Evolutionary conservation across 2,797 vertebrate species (phyloP), one percentile per base, ranked within the genome.

Genomic region (Paramormyrops hopkinsi): DNA sequence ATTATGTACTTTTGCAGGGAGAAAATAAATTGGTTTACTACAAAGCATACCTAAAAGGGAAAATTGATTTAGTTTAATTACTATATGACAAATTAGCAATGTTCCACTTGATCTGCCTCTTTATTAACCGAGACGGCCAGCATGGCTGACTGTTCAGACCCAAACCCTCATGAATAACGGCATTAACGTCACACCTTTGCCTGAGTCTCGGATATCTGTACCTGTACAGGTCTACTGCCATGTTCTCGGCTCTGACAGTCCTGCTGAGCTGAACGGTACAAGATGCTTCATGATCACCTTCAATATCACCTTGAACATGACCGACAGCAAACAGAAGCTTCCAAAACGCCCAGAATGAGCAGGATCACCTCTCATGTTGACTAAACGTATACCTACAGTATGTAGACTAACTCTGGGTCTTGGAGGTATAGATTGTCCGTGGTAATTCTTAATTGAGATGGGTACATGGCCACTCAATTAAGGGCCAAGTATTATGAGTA

Each of bases 1-100:
- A 89, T 82, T 82, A 44, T n/a, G 84, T 88, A 46, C 7, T 46
- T 87, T 88, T 5, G 29, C 48, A 85, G 33, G 33, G 22, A 86
- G 2, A 53, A 0, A 85, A 91, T 86, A 88, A 87, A 90, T 69
- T 88, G 54, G 12, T 87, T 88, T 90, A 90, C 90, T 89, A 91
- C 79, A 91, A 76, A 89, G 87, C 44, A 22, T 86, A 79, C 87
- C 65, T 86, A 82, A 51, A 50, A 41, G 76, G 19, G 53, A 29
- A 88, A 91, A 59, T 11, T 56, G n/a, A 88, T 46, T 53, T 76
- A 86, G 62, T 48, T 88, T 90, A 89, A 91, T 89, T 88, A 90
- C 73, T 46, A 59, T 79, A 88, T 41, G 86, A 83, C 88, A 76
- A 92, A 82, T 62, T 37, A 37, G 89, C 46, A 51, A 11, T 17